Conservation (phyloP, 2,113 vertebrate genomes). For the Hemiprocne comata region DNA sequence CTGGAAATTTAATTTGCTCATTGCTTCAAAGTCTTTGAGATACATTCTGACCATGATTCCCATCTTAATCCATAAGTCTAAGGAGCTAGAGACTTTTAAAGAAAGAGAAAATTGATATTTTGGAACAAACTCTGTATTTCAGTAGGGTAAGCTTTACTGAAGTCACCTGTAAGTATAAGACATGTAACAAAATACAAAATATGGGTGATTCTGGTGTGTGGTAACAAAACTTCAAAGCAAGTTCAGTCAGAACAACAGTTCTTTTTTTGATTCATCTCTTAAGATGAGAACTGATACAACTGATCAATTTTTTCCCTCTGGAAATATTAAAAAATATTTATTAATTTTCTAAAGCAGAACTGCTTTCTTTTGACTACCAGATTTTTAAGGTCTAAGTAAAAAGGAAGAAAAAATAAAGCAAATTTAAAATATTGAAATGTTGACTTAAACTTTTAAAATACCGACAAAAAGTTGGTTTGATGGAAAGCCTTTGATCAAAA, state of each 20-base stretch:
- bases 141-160: neutral
- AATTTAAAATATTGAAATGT: neutral
- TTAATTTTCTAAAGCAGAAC: neutral
- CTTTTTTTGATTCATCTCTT: neutral
- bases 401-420: neutral
- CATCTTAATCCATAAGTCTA: neutral
- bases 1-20: neutral
- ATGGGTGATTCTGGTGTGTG: neutral
- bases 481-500: constrained; percentile 60
- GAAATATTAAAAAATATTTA: neutral
- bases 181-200: neutral
- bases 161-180: neutral
- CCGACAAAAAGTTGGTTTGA: constrained; percentile 51
- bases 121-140: neutral
- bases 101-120: neutral
- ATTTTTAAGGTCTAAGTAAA: neutral
- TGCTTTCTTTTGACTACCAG: neutral
- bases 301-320: neutral
- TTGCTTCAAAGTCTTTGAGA: neutral
- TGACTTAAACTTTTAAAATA: constrained; percentile 11
- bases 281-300: neutral
- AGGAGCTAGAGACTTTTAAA: neutral
- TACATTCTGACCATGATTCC: neutral
- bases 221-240: neutral
- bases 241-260: neutral